A percentile compares a stretch with the other conserved stretches of the same genome.
Evolutionary conservation across 2,113 vertebrate genomes (phyloP).

Genomic region (Platichthys stellatus): DNA sequence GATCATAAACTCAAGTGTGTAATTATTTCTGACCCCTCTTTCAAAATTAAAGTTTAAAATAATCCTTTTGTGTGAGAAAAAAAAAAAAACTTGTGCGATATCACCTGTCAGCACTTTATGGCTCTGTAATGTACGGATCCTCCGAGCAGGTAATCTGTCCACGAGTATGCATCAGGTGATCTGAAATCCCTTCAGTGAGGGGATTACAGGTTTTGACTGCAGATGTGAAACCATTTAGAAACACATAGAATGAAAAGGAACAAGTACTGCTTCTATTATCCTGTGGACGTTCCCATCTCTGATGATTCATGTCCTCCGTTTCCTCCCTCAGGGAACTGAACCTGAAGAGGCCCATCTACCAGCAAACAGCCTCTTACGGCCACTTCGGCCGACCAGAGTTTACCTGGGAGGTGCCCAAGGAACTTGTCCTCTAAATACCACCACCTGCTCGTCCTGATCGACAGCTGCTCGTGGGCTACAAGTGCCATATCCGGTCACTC

Average conservation of each 20-base stretch:
- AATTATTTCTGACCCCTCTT: no score
- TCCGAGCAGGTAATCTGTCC: background rate
- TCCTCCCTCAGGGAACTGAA: conserved; percentile 88
- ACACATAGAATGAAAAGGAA: background rate
- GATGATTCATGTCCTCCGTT: conserved; percentile 3
- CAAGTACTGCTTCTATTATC: background rate
- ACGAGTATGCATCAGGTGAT: background rate
- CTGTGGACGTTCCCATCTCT: background rate
- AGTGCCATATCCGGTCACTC: conserved; percentile 20
- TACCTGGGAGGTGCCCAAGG: conserved; percentile 91
- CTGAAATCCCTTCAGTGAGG: no score
- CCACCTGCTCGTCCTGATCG: conserved; percentile 8
- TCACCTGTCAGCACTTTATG: no score
- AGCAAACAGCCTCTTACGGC: conserved; percentile 94
- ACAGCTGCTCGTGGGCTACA: conserved; percentile 9
- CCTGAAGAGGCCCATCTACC: conserved; percentile 93
- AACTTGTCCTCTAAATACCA: conserved; percentile 81
- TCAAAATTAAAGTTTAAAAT: no score
- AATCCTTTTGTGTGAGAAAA: no score
- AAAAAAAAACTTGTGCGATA: no score
- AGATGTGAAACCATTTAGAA: no score
- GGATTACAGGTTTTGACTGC: no score
- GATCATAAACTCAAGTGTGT: no score
- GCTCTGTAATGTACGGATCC: background rate
- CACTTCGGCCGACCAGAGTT: conserved; percentile 95